A percentile compares a stretch with the other conserved stretches of the same genome.
phyloP scores from a whole-genome alignment of 1,140 invertebrate genomes.

The Drosophila pallidifrons region DNA sequence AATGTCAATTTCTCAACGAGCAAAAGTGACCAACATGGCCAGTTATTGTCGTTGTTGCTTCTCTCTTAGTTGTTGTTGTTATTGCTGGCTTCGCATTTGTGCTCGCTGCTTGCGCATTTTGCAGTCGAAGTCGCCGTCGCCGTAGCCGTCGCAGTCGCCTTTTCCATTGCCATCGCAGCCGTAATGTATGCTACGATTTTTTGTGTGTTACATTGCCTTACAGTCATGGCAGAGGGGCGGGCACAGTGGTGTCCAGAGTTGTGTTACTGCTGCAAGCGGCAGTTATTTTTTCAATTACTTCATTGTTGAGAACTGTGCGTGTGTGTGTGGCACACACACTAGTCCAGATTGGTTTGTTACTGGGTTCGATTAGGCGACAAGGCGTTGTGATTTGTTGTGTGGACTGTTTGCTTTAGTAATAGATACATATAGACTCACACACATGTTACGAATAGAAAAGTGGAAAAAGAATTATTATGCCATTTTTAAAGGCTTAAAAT shows the following conservation, averaged over 20 bases:
- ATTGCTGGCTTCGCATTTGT: slow-evolving; percentile 14
- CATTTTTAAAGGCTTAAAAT: no score
- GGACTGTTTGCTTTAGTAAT: slow-evolving; percentile 33
- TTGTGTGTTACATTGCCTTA: slow-evolving; percentile 29
- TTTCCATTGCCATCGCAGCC: slow-evolving; percentile 24
- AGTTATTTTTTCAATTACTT: slow-evolving; percentile 79
- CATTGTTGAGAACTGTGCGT: slow-evolving; percentile 52
- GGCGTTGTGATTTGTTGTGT: slow-evolving; percentile 66
- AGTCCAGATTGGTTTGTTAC: slow-evolving; percentile 52
- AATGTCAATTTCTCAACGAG: slow-evolving; percentile 81
- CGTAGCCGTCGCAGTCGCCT: no score
- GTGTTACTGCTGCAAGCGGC: slow-evolving; percentile 32
- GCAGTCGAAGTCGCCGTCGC: slow-evolving; percentile 18
- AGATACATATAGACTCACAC: not conserved
- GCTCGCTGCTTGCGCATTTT: slow-evolving; percentile 53
- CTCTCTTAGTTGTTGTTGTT: slow-evolving; percentile 31
- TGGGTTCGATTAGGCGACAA: slow-evolving; percentile 50
- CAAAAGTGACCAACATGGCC: slow-evolving; percentile 73
- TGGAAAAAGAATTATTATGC: no score
- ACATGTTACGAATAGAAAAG: not conserved
- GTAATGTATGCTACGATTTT: slow-evolving; percentile 59
- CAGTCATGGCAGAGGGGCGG: not conserved
- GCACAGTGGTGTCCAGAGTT: slow-evolving; percentile 4
- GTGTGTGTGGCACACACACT: slow-evolving; percentile 16
- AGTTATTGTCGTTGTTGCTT: slow-evolving; percentile 27